phyloP scores from a whole-genome alignment of 1,140 invertebrate species.

The Zaprionus taronus region DNA sequence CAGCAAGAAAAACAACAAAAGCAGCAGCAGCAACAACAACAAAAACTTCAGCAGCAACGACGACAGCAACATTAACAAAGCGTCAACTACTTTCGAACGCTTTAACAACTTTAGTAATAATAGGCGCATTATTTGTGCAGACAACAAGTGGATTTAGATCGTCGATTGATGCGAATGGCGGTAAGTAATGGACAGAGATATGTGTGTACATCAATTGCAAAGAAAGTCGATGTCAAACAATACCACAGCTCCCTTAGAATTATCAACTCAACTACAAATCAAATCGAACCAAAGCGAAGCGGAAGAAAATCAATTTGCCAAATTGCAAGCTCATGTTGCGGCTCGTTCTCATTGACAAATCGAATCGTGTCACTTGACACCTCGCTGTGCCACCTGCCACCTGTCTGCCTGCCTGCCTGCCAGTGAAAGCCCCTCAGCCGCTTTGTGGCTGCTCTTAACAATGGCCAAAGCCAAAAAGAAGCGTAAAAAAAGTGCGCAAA shows the following conservation, averaged over 20 bases:
- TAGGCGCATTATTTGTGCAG: constrained; percentile 80
- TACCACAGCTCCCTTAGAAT: constrained; percentile 10
- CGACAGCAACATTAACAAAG: constrained; percentile 37
- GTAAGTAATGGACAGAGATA: constrained; percentile 66
- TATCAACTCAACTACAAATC: constrained; percentile 7
- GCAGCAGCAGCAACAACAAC: constrained; percentile 27
- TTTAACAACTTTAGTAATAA: constrained; percentile 82
- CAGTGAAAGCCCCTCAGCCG: constrained; percentile 16
- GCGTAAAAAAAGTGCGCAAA: constrained; percentile 33
- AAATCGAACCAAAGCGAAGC: constrained; percentile 14
- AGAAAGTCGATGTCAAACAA: constrained; percentile 46
- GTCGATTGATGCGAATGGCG: constrained; percentile 81
- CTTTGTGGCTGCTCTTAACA: constrained; percentile 57
- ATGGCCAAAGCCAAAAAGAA: constrained; percentile 49
- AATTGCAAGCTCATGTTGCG: constrained; percentile 76
- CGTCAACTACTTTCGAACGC: constrained; percentile 75
- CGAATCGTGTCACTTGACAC: constrained; percentile 71
- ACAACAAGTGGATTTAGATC: constrained; percentile 84
- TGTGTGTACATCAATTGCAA: constrained; percentile 47
- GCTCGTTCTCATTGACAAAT: constrained; percentile 60
- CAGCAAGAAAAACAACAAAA: constrained; percentile 14
- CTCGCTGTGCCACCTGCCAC: constrained; percentile 30
- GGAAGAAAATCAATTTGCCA: constrained; percentile 78
- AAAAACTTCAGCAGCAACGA: constrained; percentile 33
- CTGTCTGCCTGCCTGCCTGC: constrained; percentile 3